Percentiles rank a stretch among this genome's conserved stretches.
Evolutionary conservation across 92 coral and sea anemone genomes (phyloP).

Genomic region (Galaxea fascicularis): DNA sequence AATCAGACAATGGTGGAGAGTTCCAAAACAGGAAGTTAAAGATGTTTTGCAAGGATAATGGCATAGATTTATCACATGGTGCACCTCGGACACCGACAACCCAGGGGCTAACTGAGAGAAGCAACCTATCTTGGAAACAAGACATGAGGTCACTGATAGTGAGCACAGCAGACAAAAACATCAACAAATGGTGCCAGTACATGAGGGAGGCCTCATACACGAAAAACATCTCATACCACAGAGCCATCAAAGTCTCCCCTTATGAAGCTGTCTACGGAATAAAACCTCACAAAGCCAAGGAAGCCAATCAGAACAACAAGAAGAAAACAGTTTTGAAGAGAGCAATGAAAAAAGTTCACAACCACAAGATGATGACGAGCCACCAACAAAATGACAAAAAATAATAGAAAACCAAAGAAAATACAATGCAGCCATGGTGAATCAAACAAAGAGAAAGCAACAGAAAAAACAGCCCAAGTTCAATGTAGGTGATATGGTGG

Average conservation of each 20-base stretch:
- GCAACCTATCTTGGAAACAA: constrained; percentile 48
- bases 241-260: constrained; percentile 55
- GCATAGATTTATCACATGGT: constrained; percentile 49
- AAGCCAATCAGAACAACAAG: constrained; percentile 39
- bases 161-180: constrained; percentile 44
- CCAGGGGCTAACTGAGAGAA: constrained; percentile 62
- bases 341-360: constrained; percentile 26
- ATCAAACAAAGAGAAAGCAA: constrained; percentile 59
- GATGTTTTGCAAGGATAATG: constrained; percentile 51
- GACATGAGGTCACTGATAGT: constrained; percentile 43
- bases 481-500: constrained; percentile 51
- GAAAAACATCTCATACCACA: constrained; percentile 33
- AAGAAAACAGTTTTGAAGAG: constrained; percentile 38
- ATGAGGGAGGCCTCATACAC: constrained; percentile 36
- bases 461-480: constrained; percentile 40
- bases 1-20: constrained; percentile 60
- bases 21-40: constrained; percentile 46
- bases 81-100: constrained; percentile 66
- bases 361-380: constrained; percentile 26
- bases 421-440: constrained; percentile 45
- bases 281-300: constrained; percentile 37
- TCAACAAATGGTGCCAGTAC: constrained; percentile 53
- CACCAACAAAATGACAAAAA: constrained; percentile 39
- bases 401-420: constrained; percentile 56
- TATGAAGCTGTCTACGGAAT: constrained; percentile 56